Conservation (phyloP, 1,140 invertebrate genomes). For the Diplogasteroides magnus region DNA sequence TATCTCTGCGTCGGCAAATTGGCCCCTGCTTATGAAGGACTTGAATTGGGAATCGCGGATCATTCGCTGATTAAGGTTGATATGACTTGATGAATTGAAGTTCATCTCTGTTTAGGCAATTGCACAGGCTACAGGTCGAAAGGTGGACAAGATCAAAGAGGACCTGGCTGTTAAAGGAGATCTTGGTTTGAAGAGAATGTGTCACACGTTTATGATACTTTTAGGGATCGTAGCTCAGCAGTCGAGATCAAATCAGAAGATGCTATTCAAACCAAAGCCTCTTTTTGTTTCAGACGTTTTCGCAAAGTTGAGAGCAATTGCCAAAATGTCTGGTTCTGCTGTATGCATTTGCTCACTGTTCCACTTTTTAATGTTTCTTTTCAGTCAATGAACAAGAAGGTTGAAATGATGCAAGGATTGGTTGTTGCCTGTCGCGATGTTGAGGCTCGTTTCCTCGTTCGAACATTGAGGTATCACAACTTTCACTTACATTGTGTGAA, state of each 20-base stretch:
- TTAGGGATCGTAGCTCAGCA: slow-evolving; percentile 55
- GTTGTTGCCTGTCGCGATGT: slow-evolving; percentile 83
- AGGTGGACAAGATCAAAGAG: slow-evolving; percentile 75
- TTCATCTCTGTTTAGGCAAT: slow-evolving; percentile 19
- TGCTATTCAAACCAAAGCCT: slow-evolving; percentile 68
- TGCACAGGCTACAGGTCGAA: slow-evolving; percentile 59
- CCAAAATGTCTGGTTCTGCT: slow-evolving; percentile 73
- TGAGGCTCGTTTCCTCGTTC: slow-evolving; percentile 85
- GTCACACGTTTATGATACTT: background rate
- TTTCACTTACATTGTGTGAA: background rate
- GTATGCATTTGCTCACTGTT: slow-evolving; percentile 59
- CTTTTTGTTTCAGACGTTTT: slow-evolving; percentile 69
- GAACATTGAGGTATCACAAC: slow-evolving; percentile 66
- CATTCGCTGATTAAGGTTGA: slow-evolving; percentile 67
- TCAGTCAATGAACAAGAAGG: slow-evolving; percentile 76
- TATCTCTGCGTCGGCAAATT: slow-evolving; percentile 92
- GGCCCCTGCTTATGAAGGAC: slow-evolving; percentile 80
- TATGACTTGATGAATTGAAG: background rate
- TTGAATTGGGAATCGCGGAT: slow-evolving; percentile 88
- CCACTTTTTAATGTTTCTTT: slow-evolving; percentile 27
- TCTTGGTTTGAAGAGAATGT: slow-evolving; percentile 70
- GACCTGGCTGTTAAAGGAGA: slow-evolving; percentile 77
- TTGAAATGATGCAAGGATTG: slow-evolving; percentile 81
- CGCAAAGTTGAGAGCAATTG: slow-evolving; percentile 80
- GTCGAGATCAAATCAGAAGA: slow-evolving; percentile 78